Conservation (phyloP, 1,140 invertebrate genomes). For the Agraylea sexmaculata region DNA sequence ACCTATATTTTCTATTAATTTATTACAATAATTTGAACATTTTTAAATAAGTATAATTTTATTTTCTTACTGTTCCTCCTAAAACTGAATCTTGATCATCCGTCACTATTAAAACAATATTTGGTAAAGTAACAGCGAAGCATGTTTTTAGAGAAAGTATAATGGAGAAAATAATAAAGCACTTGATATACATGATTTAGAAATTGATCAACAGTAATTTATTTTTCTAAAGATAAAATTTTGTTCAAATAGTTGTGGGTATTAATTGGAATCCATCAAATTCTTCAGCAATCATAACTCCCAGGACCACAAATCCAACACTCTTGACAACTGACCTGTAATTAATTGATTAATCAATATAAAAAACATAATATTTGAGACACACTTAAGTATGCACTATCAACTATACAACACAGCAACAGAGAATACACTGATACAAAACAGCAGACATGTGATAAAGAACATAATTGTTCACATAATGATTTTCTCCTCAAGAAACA, state of each 20-base stretch:
- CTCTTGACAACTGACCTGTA: conserved; percentile 59
- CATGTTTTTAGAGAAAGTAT: neutral
- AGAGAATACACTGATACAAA: no score
- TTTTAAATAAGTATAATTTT: conserved; percentile 16
- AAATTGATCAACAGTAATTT: neutral
- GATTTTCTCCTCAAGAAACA: no score
- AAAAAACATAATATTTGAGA: no score
- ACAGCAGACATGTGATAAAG: no score
- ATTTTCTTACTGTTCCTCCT: conserved; percentile 60
- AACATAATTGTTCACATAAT: no score
- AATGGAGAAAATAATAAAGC: conserved; percentile 6
- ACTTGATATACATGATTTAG: no score
- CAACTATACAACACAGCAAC: no score
- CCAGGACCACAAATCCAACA: conserved; percentile 51
- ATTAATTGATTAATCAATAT: conserved; percentile 15
- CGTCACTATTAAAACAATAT: conserved; percentile 70
- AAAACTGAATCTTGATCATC: conserved; percentile 77
- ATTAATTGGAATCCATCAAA: conserved; percentile 52
- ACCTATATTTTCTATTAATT: conserved; percentile 8
- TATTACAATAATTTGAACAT: conserved; percentile 1
- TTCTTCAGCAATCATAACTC: conserved; percentile 54
- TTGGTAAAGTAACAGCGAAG: conserved; percentile 36
- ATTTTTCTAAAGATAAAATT: neutral
- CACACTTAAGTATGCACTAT: no score
- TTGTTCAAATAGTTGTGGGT: conserved; percentile 28